phyloP scores from a whole-genome alignment of 2,888 invertebrate genomes.

The Meteorus colon region DNA sequence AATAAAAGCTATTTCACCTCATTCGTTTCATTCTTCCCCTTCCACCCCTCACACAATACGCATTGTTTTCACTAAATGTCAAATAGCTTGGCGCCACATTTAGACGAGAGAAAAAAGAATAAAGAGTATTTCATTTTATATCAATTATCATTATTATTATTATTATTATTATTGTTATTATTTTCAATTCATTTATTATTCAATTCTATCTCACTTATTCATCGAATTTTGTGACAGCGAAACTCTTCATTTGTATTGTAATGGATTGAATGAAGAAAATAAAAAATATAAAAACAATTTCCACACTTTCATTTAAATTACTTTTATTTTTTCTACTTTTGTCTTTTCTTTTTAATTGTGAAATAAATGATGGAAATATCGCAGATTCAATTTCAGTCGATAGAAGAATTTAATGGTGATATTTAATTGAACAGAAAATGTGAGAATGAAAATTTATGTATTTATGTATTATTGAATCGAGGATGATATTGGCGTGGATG shows the following conservation, averaged over 20 bases:
- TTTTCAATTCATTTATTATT: not conserved
- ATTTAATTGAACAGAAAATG: not conserved
- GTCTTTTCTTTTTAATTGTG: not conserved
- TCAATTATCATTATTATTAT: not conserved
- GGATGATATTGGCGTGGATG: not conserved
- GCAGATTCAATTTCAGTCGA: not conserved
- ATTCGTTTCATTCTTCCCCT: not conserved
- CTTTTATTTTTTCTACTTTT: not conserved
- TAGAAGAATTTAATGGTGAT: not conserved
- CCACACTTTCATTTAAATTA: not conserved
- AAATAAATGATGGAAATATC: not conserved
- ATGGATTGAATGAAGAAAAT: not conserved
- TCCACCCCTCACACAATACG: not conserved
- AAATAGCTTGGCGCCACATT: constrained; percentile 21
- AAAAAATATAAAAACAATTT: not conserved
- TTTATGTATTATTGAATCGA: no score
- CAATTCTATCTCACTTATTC: not conserved
- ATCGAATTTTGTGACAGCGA: not conserved
- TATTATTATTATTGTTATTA: not conserved
- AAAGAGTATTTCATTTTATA: not conserved
- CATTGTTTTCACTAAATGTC: constrained; percentile 25
- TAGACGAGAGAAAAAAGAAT: not conserved
- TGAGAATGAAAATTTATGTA: no score
- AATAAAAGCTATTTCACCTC: constrained; percentile 26
- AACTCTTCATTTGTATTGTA: not conserved